Conservation (phyloP, 2,888 invertebrate species). For the Drosophila parthenogenetica region DNA sequence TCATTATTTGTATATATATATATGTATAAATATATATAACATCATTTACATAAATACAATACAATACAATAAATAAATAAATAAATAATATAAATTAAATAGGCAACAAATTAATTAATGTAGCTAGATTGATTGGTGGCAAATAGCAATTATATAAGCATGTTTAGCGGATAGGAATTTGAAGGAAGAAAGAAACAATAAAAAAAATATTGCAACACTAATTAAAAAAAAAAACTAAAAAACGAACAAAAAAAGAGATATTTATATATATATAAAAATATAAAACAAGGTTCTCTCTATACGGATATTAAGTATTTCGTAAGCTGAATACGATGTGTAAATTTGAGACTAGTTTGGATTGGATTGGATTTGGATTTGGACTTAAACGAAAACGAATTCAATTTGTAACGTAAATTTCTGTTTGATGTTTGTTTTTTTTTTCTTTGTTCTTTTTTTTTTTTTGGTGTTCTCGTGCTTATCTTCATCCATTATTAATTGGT, state of each 20-base stretch:
- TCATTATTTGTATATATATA: background rate
- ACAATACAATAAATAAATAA: conserved; percentile 71
- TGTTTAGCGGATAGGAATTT: background rate
- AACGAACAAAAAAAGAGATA: conserved; percentile 14
- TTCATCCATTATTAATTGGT: conserved; percentile 15
- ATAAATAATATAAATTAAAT: conserved; percentile 73
- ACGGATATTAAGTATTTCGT: conserved; percentile 38
- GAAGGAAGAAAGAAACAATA: conserved; percentile 11
- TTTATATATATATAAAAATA: conserved; percentile 20
- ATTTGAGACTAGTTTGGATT: conserved; percentile 62
- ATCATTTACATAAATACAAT: conserved; percentile 64
- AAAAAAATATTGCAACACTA: conserved; percentile 28
- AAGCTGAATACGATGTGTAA: conserved; percentile 27
- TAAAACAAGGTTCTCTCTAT: conserved; percentile 43
- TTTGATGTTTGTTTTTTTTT: conserved; percentile 10
- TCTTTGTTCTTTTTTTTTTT: conserved; percentile 1
- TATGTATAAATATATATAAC: conserved; percentile 17
- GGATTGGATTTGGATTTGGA: conserved; percentile 9
- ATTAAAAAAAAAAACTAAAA: conserved; percentile 34
- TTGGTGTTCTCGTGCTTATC: conserved; percentile 51
- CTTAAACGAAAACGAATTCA: conserved; percentile 19
- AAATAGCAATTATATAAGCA: conserved; percentile 41
- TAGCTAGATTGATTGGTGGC: conserved; percentile 24
- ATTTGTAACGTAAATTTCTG: conserved; percentile 14
- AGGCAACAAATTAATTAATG: conserved; percentile 64